phyloP scores from a whole-genome alignment of 2,113 vertebrate species.

The Dromaius novaehollandiae region DNA sequence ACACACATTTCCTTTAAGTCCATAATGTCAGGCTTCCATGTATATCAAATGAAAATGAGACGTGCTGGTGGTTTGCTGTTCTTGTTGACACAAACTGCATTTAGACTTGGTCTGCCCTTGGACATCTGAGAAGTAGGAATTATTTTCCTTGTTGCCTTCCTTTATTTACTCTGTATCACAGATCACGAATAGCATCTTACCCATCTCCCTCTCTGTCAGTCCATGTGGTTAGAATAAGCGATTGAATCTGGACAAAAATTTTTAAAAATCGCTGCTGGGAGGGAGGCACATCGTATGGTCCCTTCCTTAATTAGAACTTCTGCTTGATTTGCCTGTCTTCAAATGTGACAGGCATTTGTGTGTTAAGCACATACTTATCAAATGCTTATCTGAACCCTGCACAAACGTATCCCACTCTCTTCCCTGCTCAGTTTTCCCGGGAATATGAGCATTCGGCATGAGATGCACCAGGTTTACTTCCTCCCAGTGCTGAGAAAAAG shows the following conservation, averaged over 20 bases:
- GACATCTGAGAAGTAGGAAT: not conserved
- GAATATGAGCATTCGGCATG: not conserved
- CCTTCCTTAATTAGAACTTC: constrained; percentile 22
- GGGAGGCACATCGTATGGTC: not conserved
- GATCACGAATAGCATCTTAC: not conserved
- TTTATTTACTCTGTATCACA: not conserved
- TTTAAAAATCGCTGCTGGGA: not conserved
- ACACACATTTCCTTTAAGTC: not conserved
- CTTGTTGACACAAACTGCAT: not conserved
- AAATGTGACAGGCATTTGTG: constrained; percentile 15
- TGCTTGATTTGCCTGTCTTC: not conserved
- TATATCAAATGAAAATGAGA: not conserved
- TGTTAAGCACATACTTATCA: constrained; percentile 16
- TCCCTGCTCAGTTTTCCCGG: not conserved
- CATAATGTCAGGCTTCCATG: not conserved
- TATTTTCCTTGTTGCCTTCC: not conserved
- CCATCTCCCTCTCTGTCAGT: not conserved
- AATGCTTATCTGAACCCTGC: not conserved
- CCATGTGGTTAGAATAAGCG: not conserved
- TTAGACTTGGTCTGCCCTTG: not conserved
- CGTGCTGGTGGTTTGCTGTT: not conserved
- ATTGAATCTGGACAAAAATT: constrained; percentile 11
- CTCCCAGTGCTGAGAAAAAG: not conserved
- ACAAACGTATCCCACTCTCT: not conserved
- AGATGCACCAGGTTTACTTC: not conserved